Conservation (phyloP, 2,113 vertebrate species). For the Trichechus manatus region DNA sequence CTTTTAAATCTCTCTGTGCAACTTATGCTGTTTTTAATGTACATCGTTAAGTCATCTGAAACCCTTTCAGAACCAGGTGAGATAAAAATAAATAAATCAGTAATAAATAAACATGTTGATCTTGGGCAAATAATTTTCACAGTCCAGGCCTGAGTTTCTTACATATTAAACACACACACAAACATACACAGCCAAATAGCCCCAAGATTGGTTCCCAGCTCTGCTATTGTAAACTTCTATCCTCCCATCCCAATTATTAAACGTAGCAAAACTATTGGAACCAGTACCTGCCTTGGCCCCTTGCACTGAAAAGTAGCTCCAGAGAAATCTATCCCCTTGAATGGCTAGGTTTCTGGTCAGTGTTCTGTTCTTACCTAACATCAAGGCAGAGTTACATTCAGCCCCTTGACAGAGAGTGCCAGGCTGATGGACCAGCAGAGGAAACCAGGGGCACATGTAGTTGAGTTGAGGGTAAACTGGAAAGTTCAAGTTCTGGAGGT, state of each 20-base stretch:
- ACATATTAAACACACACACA: neutral
- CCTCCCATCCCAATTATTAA: neutral
- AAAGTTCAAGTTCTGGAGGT: neutral
- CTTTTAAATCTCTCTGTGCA: constrained; percentile 28
- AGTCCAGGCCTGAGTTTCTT: neutral
- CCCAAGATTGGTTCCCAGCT: neutral
- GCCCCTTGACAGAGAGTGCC: neutral
- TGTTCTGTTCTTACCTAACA: neutral
- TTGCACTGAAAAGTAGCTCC: neutral
- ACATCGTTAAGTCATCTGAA: constrained; percentile 4
- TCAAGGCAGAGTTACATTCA: neutral
- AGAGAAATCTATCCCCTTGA: neutral
- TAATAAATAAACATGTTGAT: neutral
- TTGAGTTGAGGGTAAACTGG: neutral
- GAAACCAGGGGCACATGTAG: neutral
- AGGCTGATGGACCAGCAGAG: neutral
- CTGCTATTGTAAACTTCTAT: neutral
- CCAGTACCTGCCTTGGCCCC: neutral
- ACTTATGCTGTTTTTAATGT: neutral
- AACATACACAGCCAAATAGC: neutral
- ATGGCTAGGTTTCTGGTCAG: neutral
- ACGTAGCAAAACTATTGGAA: neutral
- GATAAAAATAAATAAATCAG: constrained; percentile 12
- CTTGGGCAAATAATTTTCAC: neutral
- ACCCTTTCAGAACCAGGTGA: neutral